A percentile compares a stretch with the other conserved stretches of the same genome.
phyloP scores from a whole-genome alignment of 2,888 invertebrate species.

The Temnothorax ravouxi region DNA sequence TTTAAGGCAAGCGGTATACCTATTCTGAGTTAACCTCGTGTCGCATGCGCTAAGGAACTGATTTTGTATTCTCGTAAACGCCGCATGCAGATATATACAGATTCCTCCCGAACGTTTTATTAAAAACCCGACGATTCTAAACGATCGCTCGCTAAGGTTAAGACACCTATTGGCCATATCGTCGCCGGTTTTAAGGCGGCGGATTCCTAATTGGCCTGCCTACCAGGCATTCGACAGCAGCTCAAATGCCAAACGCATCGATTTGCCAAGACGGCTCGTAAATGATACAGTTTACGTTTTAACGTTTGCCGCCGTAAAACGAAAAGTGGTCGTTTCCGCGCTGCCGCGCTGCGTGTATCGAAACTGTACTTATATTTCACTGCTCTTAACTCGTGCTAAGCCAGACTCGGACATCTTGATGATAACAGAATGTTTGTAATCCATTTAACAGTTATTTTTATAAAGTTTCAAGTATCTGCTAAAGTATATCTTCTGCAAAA shows the following conservation, averaged over 20 bases:
- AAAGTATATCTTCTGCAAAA: background rate
- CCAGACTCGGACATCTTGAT: background rate
- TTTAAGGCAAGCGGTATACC: conserved; percentile 4
- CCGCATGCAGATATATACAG: conserved; percentile 4
- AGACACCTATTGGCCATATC: conserved; percentile 44
- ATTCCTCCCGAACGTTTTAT: conserved; percentile 38
- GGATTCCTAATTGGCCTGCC: conserved; percentile 44
- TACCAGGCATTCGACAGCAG: conserved; percentile 36
- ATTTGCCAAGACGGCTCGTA: conserved; percentile 43
- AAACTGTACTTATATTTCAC: conserved; percentile 32
- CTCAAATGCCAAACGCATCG: conserved; percentile 36
- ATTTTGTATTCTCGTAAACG: conserved; percentile 25
- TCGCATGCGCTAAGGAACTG: conserved; percentile 18
- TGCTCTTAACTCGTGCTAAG: conserved; percentile 12
- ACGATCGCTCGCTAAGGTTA: conserved; percentile 30
- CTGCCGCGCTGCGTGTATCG: conserved; percentile 19
- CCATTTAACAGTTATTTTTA: background rate
- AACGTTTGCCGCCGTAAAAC: conserved; percentile 40
- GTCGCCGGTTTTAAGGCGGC: conserved; percentile 28
- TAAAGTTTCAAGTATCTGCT: background rate
- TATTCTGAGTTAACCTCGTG: background rate
- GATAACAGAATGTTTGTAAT: conserved; percentile 10
- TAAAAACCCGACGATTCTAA: conserved; percentile 19
- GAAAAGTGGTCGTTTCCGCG: conserved; percentile 14
- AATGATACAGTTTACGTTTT: conserved; percentile 54